Conservation (phyloP, 2,888 invertebrate genomes). For the Schrankia costaestrigalis region DNA sequence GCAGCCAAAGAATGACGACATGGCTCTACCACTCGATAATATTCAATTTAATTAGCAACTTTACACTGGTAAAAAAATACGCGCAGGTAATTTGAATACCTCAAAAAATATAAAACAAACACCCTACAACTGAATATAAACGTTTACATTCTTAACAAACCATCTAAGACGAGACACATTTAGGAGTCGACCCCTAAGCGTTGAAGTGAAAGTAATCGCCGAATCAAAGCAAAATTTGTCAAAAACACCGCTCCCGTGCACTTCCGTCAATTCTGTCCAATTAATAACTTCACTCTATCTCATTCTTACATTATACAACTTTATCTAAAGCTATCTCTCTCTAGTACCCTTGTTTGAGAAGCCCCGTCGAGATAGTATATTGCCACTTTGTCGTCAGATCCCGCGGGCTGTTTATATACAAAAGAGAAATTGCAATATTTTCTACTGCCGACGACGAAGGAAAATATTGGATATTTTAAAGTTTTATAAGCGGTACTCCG, state of each 20-base stretch:
- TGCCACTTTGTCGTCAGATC: slow-evolving; percentile 78
- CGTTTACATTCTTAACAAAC: slow-evolving; percentile 40
- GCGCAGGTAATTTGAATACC: no score
- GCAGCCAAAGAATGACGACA: no score
- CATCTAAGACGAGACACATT: slow-evolving; percentile 47
- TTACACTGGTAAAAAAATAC: no score
- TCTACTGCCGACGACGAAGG: slow-evolving; percentile 41
- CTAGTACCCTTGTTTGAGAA: slow-evolving; percentile 75
- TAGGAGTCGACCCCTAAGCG: slow-evolving; percentile 61
- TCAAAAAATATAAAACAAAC: slow-evolving; percentile 26
- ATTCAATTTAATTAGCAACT: no score
- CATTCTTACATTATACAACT: slow-evolving; percentile 33
- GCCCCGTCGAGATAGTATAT: slow-evolving; percentile 78
- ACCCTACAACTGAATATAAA: slow-evolving; percentile 21
- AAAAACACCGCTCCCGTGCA: slow-evolving; percentile 75
- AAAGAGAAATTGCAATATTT: slow-evolving; percentile 73
- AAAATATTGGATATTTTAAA: slow-evolving; percentile 62
- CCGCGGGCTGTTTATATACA: slow-evolving; percentile 68
- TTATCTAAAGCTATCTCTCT: slow-evolving; percentile 42
- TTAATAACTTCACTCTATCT: slow-evolving; percentile 66
- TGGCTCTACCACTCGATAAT: no score
- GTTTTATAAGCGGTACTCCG: slow-evolving; percentile 34
- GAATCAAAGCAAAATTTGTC: slow-evolving; percentile 80
- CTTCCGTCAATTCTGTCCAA: slow-evolving; percentile 79
- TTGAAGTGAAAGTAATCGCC: slow-evolving; percentile 77